Base-by-base conservation (phyloP, 92 coral and sea anemone species). In the Hydrozoanthus gracilis region DNA sequence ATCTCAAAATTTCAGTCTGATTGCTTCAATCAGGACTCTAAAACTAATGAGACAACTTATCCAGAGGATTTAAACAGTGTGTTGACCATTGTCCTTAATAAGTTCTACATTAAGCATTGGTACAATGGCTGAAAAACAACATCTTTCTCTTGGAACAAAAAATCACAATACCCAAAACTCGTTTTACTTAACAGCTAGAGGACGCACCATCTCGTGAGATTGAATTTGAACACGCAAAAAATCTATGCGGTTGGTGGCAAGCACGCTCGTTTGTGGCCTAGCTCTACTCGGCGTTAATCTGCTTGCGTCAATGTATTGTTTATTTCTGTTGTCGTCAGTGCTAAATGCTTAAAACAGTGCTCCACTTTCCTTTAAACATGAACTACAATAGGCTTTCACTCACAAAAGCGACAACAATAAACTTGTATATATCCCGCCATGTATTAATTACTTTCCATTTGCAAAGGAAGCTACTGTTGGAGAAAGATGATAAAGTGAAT, bases 381-480 rank as follows among this genome's bases (percentile, higher is more conserved):
- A 48, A 44, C 27, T 51, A 80, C 74, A 48, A 65, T 45, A 51
- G 18, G 27, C 17, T 80, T 80, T 65, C 74, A 48, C 85, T 47
- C 54, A 90, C 93, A 90, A 87, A 87, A 74, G 83, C 54, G 86
- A 58, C 77, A 67, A 90, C 93, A 90, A 90, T 82, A 67, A 75
- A 86, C 64, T 82, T 82, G 87, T 86, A 87, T 87, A 75, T 82
- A 87, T 76, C 92, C 90, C 88, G 90, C 85, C 70, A 89, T 75
- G 92, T 47, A 80, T 77, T 90, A 87, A 90, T 90, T 87, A 89
- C 86, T 82, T 82, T 80, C 90, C 93, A 87, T 90, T 90, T 90
- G 93, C 86, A 82, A 89, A 82, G 86, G 88, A 90, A 87, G 87
- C 87, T 82, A 76, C 83, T 76, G 90, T 79, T 76, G 48, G 85